These are phyloP conservation scores for Polydrusus pterygomalis DNA, from an alignment of 2,888 invertebrate species.

Conservation along the genomic window DNA sequence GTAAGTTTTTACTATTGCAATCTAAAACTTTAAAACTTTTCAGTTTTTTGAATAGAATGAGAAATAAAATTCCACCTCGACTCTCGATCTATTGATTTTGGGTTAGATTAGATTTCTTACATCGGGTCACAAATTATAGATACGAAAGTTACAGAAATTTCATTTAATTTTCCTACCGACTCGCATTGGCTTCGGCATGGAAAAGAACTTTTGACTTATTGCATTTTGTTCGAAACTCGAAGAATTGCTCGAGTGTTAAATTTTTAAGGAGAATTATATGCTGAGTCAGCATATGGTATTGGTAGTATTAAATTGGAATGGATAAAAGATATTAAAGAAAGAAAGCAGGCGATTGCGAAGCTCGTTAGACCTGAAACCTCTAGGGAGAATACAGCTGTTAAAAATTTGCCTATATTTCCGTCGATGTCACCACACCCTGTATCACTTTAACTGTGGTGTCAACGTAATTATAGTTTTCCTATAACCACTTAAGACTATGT, in stretches of 20 bases:
- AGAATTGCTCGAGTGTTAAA: slow-evolving; percentile 10
- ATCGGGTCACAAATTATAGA: slow-evolving; percentile 34
- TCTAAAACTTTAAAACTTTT: slow-evolving; percentile 44
- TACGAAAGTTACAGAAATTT: slow-evolving; percentile 36
- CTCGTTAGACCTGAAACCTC: no score
- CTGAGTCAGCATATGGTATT: background rate
- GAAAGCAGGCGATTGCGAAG: no score
- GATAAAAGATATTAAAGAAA: no score
- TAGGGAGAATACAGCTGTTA: no score
- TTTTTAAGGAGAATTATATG: slow-evolving; percentile 21
- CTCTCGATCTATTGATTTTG: slow-evolving; percentile 29
- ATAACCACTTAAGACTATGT: no score
- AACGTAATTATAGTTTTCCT: no score
- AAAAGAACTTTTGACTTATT: slow-evolving; percentile 25
- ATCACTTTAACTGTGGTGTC: no score
- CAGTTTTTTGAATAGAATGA: slow-evolving; percentile 16
- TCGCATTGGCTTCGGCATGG: slow-evolving; percentile 13
- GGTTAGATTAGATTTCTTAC: slow-evolving; percentile 34
- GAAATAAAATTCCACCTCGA: slow-evolving; percentile 13
- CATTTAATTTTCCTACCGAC: slow-evolving; percentile 33
- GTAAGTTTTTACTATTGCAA: slow-evolving; percentile 42
- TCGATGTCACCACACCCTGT: no score
- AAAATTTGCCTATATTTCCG: no score
- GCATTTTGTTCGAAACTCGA: slow-evolving; percentile 20
- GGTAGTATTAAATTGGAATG: background rate